These are phyloP conservation scores for cat (Felis catus) DNA, from an alignment of 2,113 vertebrate genomes.

Conservation along the genomic window DNA sequence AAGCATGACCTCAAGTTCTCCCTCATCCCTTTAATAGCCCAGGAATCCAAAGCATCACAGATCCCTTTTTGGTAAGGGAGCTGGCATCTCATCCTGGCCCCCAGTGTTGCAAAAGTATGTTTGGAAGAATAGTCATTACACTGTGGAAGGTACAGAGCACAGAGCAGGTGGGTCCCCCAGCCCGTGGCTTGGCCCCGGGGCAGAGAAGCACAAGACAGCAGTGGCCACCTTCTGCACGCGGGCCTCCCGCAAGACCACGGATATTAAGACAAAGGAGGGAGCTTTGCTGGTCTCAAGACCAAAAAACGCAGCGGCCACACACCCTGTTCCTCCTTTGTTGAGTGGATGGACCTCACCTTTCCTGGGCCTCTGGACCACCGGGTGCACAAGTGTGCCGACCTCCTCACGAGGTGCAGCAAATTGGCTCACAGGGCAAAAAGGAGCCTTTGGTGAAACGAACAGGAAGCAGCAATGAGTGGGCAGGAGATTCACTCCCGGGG, in stretches of 20 bases:
- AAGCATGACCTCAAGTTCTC: background rate
- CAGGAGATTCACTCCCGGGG: background rate
- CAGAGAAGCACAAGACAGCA: background rate
- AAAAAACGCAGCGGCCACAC: background rate
- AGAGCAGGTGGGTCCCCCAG: background rate
- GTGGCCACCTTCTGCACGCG: background rate
- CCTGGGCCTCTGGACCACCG: too few species aligned
- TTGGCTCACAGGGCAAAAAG: background rate
- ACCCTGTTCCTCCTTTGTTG: background rate
- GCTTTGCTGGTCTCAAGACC: background rate
- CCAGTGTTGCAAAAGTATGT: background rate
- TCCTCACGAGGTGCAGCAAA: background rate
- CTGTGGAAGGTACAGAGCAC: background rate
- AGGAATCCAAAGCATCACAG: background rate
- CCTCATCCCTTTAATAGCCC: background rate
- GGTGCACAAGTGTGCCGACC: background rate
- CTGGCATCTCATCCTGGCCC: slow-evolving; percentile 37
- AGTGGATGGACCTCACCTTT: background rate
- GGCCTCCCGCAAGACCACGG: background rate
- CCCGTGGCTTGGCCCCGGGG: slow-evolving; percentile 10
- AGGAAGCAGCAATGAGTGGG: background rate
- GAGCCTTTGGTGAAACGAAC: background rate
- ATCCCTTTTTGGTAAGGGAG: slow-evolving; percentile 61
- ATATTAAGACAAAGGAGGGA: background rate
- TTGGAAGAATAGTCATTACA: background rate